These are phyloP conservation scores for Lithophane semibrunnea DNA, from an alignment of 2,888 invertebrate species.

Conservation along the genomic window DNA sequence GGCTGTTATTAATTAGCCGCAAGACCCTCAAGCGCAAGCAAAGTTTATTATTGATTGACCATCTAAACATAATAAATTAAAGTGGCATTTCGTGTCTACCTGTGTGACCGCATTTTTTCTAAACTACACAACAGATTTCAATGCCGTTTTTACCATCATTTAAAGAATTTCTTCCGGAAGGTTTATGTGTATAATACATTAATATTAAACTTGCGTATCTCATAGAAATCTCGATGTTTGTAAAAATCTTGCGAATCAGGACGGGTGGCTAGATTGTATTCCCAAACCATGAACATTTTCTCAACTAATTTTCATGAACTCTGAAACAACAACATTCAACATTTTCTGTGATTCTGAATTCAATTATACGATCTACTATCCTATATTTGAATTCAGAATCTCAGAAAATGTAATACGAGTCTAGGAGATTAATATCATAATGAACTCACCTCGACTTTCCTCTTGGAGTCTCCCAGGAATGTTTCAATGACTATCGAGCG, in stretches of 20 bases:
- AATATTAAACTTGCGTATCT: no score
- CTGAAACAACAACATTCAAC: no score
- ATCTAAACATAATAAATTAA: no score
- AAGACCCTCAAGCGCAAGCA: no score
- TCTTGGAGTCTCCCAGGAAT: slow-evolving; percentile 96
- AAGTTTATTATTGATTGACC: no score
- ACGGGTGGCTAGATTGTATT: background rate
- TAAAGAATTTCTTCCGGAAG: background rate
- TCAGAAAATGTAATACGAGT: no score
- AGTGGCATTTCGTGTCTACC: background rate
- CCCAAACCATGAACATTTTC: background rate
- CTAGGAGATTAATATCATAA: background rate
- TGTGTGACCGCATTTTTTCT: background rate
- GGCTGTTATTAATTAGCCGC: no score
- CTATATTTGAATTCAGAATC: no score
- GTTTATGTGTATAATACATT: background rate
- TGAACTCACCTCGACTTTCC: slow-evolving; percentile 93
- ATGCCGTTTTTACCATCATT: background rate
- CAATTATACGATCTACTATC: background rate
- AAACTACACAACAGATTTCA: background rate
- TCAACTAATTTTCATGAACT: no score
- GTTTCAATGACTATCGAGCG: slow-evolving; percentile 97
- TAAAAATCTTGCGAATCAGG: background rate
- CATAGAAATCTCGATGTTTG: no score
- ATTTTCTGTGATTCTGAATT: background rate